phyloP scores from a whole-genome alignment of 2,888 invertebrate species.

The Cyrtodaria siliqua region DNA sequence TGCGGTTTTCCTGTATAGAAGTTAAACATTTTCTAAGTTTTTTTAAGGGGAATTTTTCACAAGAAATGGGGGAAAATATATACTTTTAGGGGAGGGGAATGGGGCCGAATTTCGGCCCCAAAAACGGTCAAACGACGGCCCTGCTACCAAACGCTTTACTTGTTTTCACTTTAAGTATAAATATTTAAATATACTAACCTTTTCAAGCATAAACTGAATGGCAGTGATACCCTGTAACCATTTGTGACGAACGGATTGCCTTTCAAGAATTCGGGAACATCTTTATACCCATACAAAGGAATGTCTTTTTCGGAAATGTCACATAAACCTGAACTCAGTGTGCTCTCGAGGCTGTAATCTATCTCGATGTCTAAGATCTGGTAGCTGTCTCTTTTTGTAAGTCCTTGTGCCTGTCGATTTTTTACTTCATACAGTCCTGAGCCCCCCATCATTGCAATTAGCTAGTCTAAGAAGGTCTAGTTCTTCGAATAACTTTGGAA shows the following conservation, averaged over 20 bases:
- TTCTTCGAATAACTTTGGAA: neutral
- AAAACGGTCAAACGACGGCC: no score
- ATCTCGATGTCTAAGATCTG: slow-evolving; percentile 80
- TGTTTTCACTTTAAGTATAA: no score
- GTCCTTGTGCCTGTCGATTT: slow-evolving; percentile 49
- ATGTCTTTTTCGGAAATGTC: slow-evolving; percentile 71
- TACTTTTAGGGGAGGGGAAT: no score
- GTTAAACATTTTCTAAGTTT: no score
- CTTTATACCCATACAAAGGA: slow-evolving; percentile 83
- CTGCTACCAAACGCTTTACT: no score
- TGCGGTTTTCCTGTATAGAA: no score
- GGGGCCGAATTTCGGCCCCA: no score
- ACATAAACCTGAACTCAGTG: slow-evolving; percentile 73
- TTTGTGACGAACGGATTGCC: slow-evolving; percentile 94
- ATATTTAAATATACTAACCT: slow-evolving; percentile 91
- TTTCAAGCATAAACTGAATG: slow-evolving; percentile 87
- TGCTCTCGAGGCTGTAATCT: slow-evolving; percentile 68
- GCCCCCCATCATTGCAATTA: slow-evolving; percentile 63
- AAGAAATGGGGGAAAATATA: no score
- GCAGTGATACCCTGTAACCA: slow-evolving; percentile 92
- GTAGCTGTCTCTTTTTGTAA: slow-evolving; percentile 57
- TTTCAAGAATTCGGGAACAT: slow-evolving; percentile 94
- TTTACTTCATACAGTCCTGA: slow-evolving; percentile 62
- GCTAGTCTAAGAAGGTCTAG: no score
- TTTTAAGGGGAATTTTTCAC: no score